Evolutionary conservation across 2,113 vertebrate genomes (phyloP).

Genomic region (Semnopithecus entellus): DNA sequence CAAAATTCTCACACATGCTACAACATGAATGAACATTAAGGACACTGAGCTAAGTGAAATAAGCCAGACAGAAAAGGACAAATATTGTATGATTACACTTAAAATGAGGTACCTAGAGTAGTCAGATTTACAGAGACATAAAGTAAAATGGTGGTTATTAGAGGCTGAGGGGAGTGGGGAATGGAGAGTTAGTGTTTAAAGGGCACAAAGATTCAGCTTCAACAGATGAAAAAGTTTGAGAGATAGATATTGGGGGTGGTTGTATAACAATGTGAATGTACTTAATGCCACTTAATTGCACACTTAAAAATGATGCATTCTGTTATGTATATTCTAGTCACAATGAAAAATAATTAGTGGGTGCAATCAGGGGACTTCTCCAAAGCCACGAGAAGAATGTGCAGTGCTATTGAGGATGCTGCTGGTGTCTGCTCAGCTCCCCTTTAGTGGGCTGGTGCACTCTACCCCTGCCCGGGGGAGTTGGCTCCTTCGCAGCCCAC

Average conservation of each 20-base stretch:
- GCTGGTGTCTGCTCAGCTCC: not conserved
- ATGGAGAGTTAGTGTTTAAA: not conserved
- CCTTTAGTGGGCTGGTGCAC: no score
- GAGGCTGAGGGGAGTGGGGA: not conserved
- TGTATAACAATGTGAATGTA: not conserved
- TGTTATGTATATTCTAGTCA: not conserved
- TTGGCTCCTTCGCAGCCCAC: not conserved
- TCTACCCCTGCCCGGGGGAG: accelerated
- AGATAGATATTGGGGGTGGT: not conserved
- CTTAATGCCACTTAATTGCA: not conserved
- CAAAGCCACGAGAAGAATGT: not conserved
- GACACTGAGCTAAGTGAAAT: not conserved
- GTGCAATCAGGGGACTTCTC: not conserved
- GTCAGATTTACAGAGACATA: not conserved
- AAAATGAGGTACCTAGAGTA: not conserved
- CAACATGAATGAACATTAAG: not conserved
- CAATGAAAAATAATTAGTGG: not conserved
- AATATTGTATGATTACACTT: not conserved
- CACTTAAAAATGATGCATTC: not conserved
- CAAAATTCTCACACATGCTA: not conserved
- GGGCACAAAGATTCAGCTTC: not conserved
- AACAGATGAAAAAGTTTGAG: not conserved
- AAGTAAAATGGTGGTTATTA: not conserved
- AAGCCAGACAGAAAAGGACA: not conserved
- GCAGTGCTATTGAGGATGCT: not conserved